A percentile compares a stretch with the other conserved stretches of the same genome.
phyloP scores from a whole-genome alignment of 2,888 invertebrate genomes.

The Pemphredon lugubris region DNA sequence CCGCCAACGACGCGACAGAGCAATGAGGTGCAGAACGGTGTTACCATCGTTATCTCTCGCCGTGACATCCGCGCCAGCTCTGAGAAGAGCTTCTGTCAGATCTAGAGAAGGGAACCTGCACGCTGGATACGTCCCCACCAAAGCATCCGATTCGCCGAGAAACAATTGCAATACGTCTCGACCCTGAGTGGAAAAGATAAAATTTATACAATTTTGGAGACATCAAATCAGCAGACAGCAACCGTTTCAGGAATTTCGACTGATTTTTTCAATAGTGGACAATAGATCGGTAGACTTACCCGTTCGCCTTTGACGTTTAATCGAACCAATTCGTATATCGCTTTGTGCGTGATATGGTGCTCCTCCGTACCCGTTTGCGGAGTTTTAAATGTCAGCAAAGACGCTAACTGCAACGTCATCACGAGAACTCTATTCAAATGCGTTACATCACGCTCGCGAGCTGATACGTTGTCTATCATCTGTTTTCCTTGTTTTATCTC shows the following conservation, averaged over 20 bases:
- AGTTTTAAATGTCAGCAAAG: constrained; percentile 85
- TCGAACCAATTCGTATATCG: constrained; percentile 90
- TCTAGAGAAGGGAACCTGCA: constrained; percentile 87
- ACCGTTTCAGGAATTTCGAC: too few relatives aligned
- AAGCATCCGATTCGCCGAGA: constrained; percentile 89
- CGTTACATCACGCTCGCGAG: constrained; percentile 87
- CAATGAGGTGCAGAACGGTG: constrained; percentile 93
- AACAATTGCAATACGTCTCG: constrained; percentile 91
- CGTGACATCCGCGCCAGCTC: constrained; percentile 92
- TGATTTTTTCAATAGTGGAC: too few relatives aligned
- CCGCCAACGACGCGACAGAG: constrained; percentile 86
- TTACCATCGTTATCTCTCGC: constrained; percentile 91
- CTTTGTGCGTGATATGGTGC: constrained; percentile 84
- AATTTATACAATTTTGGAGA: background rate
- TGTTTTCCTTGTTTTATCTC: constrained; percentile 87
- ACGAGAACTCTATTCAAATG: constrained; percentile 92
- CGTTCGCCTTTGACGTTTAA: constrained; percentile 84
- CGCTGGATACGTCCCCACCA: constrained; percentile 86
- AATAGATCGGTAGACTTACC: too few relatives aligned
- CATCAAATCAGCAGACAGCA: too few relatives aligned
- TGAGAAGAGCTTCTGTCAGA: constrained; percentile 88
- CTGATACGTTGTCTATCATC: constrained; percentile 84
- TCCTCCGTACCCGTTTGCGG: constrained; percentile 83
- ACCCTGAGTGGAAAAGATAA: constrained; percentile 82
- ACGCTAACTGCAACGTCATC: constrained; percentile 92